Percentiles rank a stretch among this genome's conserved stretches.
These are phyloP conservation scores for Lycaena phlaeas DNA, from an alignment of 2,888 invertebrate species.

Conservation along the genomic window DNA sequence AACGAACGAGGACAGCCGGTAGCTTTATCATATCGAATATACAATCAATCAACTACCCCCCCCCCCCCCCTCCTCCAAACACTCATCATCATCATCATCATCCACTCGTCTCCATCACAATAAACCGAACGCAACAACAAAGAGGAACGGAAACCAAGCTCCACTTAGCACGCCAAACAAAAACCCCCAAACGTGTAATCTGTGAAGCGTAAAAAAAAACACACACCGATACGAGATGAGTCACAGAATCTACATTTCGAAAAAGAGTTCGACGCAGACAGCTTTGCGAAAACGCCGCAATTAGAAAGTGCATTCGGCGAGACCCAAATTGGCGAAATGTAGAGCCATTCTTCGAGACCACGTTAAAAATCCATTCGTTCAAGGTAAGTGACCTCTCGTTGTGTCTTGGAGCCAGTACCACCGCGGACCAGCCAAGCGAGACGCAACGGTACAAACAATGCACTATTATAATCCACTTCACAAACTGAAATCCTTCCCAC, in stretches of 20 bases:
- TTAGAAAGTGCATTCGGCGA: too few relatives aligned
- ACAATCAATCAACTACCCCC: neutral
- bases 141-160: conserved; percentile 64
- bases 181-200: neutral
- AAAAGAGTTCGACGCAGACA: neutral
- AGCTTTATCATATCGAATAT: too few relatives aligned
- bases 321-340: too few relatives aligned
- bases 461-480: neutral
- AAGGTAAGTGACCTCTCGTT: conserved; percentile 4
- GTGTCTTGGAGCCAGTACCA: neutral
- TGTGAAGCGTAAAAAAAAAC: too few relatives aligned
- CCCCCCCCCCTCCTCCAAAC: neutral
- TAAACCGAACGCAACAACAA: neutral
- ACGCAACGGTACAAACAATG: neutral
- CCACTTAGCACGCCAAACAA: conserved; percentile 42
- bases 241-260: neutral
- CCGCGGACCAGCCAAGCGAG: neutral
- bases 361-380: too few relatives aligned
- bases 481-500: conserved; percentile 14
- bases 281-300: conserved; percentile 1
- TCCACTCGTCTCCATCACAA: too few relatives aligned
- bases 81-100: too few relatives aligned
- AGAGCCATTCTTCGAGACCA: too few relatives aligned
- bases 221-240: neutral
- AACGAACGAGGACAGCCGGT: too few relatives aligned